Conservation (phyloP, 2,113 vertebrate species). For the Physeter macrocephalus region DNA sequence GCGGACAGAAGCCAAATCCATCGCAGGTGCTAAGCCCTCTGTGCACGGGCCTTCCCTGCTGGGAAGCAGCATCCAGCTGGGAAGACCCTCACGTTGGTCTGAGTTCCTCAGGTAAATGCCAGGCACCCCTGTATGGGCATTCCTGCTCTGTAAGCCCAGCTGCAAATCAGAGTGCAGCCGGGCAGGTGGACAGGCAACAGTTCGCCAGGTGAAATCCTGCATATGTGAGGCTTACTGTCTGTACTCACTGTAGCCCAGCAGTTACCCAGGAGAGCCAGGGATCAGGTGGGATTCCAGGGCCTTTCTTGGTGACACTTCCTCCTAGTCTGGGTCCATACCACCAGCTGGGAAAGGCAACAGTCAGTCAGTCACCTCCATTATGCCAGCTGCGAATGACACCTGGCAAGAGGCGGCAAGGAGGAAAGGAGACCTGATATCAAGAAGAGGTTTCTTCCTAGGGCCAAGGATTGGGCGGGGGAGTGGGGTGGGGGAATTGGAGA, state of each 20-base stretch:
- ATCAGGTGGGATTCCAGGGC: neutral
- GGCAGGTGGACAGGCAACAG: neutral
- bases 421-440: neutral
- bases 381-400: neutral
- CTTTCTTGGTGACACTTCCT: neutral
- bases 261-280: neutral
- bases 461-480: neutral
- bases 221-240: neutral
- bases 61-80: neutral
- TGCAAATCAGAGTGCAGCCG: neutral
- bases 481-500: neutral
- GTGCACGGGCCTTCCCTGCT: neutral
- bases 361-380: no score
- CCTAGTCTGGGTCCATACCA: neutral
- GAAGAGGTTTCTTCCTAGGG: no score
- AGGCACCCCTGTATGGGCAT: rapidly evolving
- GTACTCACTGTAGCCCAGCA: neutral
- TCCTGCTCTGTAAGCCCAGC: neutral
- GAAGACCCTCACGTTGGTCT: neutral
- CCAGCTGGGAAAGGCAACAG: neutral
- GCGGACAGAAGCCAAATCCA: neutral
- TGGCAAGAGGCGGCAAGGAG: neutral
- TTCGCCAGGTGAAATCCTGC: neutral
- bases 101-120: neutral
- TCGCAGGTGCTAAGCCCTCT: neutral